Base-by-base conservation (phyloP, 2,888 invertebrate genomes). In the Lasioglossum pauxillum region DNA sequence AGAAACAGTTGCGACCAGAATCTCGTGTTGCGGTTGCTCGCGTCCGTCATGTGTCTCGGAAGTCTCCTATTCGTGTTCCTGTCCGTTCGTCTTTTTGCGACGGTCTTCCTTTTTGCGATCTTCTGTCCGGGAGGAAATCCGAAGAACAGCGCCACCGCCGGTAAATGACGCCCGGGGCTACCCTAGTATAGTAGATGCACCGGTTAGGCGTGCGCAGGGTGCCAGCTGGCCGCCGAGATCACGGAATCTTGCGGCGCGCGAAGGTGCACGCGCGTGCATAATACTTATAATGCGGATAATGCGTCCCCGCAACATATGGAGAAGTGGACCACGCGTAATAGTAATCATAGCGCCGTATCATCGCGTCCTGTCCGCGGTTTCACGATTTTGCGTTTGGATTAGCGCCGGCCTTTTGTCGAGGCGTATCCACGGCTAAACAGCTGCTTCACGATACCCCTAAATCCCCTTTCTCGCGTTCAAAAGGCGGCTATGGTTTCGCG, bases 11-110 rank as follows among this genome's bases (percentile, higher is more conserved):
- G 89, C 81, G 89, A 88, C 90, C 86, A 91, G 90, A 92, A 90
- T 91, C 90, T 92, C 69, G 31, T 89, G 83, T 78, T 94, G 94
- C 90, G 94, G 94, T 94, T 88, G 23, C 12, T 57, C 80, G 79
- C 81, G 81, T 82, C 84, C 93, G 93, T 91, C 94, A 94, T 93
- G 91, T 94, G 94, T 91, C 91, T 92, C 91, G 89, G 90, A 90
- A 86, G 88, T 92, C 89, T 23, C 27, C 64, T n/a, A 12, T 64
- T 64, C 89, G 86, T 35, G 27, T 57, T 38, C 49, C 74, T 53
- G 19, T 1, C 41, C 23, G 35, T 80, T 60, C 23, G 92, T 90
- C 91, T 90, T 64, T 31, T 31, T 27, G 60, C 90, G 89, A 91
- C 23, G 19, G 8, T 38, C 7, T 35, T 35, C 35, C 35, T 16